Evolutionary conservation across 2,888 invertebrate species (phyloP).

Genomic region (Myopa tessellatipennis): DNA sequence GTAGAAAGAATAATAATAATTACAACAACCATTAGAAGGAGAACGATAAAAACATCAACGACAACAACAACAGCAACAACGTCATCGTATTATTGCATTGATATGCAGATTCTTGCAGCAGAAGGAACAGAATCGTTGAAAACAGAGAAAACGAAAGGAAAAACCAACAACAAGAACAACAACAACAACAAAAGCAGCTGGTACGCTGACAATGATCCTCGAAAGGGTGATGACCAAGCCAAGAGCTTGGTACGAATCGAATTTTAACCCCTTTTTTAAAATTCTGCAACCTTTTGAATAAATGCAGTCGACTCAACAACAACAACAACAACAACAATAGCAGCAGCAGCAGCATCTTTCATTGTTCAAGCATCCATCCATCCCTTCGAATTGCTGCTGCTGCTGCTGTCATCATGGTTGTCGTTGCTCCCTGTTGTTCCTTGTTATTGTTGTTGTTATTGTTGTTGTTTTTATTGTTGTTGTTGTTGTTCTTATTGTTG

Average conservation of each 20-base stretch:
- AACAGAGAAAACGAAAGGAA: no score
- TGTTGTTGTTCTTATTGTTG: conserved; percentile 2
- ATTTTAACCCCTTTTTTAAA: conserved; percentile 16
- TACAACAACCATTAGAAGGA: no score
- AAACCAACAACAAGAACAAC: conserved; percentile 38
- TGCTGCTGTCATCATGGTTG: not conserved
- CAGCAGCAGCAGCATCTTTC: conserved; percentile 14
- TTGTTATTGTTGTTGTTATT: conserved; percentile 10
- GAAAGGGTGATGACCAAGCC: conserved; percentile 38
- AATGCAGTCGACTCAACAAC: not conserved
- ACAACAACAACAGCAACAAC: conserved; percentile 1
- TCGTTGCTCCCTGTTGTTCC: not conserved
- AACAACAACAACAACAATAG: conserved; percentile 3
- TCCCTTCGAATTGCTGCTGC: not conserved
- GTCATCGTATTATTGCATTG: conserved; percentile 20
- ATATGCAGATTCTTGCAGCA: conserved; percentile 39
- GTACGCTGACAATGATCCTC: conserved; percentile 34
- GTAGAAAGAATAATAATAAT: no score
- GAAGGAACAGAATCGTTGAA: conserved; percentile 19
- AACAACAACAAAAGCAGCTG: conserved; percentile 40
- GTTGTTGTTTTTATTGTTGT: not conserved
- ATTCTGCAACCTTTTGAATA: no score
- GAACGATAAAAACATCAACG: not conserved
- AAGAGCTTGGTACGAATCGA: not conserved
- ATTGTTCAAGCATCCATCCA: conserved; percentile 31